These are phyloP conservation scores for Harmothoe impar DNA, from an alignment of 2,888 invertebrate species.

Conservation along the genomic window DNA sequence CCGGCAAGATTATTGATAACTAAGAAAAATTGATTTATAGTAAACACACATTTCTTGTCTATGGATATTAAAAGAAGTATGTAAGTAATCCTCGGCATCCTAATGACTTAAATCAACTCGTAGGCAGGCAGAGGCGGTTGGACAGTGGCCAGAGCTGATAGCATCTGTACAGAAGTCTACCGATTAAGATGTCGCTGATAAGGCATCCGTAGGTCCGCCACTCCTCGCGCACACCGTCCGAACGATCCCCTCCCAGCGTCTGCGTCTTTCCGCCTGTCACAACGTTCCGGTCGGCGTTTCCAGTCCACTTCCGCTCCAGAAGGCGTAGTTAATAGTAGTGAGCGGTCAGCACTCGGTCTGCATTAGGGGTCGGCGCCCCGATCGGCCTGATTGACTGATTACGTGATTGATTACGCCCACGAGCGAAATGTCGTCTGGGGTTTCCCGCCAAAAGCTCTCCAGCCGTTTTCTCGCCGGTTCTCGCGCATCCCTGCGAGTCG, in stretches of 20 bases:
- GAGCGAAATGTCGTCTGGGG: constrained; percentile 49
- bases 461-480: constrained; percentile 39
- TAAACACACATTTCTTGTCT: too few relatives aligned
- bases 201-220: not conserved
- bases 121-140: not conserved
- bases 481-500: constrained; percentile 56
- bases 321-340: constrained; percentile 53
- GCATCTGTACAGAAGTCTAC: constrained; percentile 52
- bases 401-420: constrained; percentile 57
- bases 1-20: too few relatives aligned
- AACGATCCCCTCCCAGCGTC: not conserved
- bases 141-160: constrained; percentile 36
- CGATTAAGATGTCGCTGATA: constrained; percentile 56
- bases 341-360: constrained; percentile 57
- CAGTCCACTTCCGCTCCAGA: constrained; percentile 34
- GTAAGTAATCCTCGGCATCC: not conserved
- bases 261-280: constrained; percentile 56
- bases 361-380: constrained; percentile 53
- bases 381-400: constrained; percentile 60
- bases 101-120: constrained; percentile 14
- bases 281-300: constrained; percentile 21
- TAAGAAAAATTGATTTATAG: too few relatives aligned
- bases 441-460: constrained; percentile 35
- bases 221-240: not conserved
- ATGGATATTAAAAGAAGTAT: too few relatives aligned